Conservation (phyloP, 1,140 invertebrate species). For the Euura lappo region DNA sequence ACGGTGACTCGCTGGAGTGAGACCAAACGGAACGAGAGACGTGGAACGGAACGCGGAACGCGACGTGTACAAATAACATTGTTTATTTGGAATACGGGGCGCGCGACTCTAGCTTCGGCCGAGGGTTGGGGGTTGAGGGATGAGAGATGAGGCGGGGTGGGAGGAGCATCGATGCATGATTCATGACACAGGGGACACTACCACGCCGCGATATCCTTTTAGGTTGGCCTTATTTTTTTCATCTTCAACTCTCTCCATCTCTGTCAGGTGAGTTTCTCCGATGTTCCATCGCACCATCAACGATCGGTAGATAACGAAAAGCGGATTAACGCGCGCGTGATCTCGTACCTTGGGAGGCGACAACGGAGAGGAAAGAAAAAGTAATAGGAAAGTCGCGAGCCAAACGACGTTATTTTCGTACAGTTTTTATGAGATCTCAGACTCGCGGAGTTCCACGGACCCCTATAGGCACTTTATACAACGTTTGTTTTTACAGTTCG, state of each 20-base stretch:
- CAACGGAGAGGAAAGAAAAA: neutral
- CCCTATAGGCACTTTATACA: conserved; percentile 2
- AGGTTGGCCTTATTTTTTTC: conserved; percentile 10
- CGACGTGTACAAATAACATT: conserved; percentile 49
- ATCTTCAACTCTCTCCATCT: neutral
- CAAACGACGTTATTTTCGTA: conserved; percentile 2
- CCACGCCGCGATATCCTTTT: conserved; percentile 32
- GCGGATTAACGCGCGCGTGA: too few relatives aligned
- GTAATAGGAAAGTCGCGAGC: neutral
- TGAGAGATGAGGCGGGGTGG: neutral
- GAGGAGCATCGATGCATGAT: conserved; percentile 48
- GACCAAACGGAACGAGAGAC: conserved; percentile 28
- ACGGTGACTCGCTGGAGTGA: neutral
- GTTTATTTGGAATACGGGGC: conserved; percentile 51
- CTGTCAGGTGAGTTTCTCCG: conserved; percentile 4
- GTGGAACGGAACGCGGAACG: conserved; percentile 25
- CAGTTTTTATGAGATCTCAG: neutral
- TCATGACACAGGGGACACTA: conserved; percentile 46
- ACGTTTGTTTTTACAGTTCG: conserved; percentile 7
- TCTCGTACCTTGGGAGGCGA: too few relatives aligned
- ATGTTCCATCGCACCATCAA: neutral
- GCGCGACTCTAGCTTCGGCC: conserved; percentile 32
- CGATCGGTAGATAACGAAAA: neutral
- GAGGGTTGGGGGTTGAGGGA: conserved; percentile 14
- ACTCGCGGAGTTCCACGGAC: neutral